A percentile compares a stretch with the other conserved stretches of the same genome.
Evolutionary conservation across 2,888 invertebrate species (phyloP).

Genomic region (Papilio demoleus): DNA sequence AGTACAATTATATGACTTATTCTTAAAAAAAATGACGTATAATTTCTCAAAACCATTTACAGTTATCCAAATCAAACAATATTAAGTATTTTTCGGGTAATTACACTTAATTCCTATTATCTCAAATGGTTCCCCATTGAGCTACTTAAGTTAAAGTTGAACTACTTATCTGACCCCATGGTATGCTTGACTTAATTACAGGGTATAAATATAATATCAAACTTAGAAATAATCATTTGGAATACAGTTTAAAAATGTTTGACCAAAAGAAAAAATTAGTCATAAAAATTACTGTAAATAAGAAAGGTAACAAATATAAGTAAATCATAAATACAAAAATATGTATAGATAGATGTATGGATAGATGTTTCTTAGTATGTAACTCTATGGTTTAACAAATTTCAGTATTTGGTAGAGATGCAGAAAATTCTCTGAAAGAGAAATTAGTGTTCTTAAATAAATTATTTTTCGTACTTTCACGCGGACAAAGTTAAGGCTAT

Average conservation of each 20-base stretch:
- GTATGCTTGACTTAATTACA: neutral
- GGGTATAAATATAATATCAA: neutral
- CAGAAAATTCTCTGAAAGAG: too few species aligned
- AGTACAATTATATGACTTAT: too few species aligned
- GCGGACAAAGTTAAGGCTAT: too few species aligned
- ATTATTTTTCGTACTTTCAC: too few species aligned
- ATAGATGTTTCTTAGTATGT: too few species aligned
- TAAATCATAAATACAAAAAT: too few species aligned
- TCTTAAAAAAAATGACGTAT: neutral
- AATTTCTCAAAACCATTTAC: neutral
- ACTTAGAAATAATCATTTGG: neutral
- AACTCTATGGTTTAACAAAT: too few species aligned
- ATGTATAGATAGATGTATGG: too few species aligned
- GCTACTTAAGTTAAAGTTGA: conserved; percentile 1
- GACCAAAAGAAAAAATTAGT: neutral
- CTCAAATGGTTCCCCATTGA: conserved; percentile 1
- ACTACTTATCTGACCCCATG: neutral
- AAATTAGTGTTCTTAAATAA: too few species aligned
- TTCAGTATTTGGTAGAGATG: too few species aligned
- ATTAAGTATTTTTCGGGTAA: neutral
- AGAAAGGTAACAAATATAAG: too few species aligned
- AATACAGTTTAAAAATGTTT: neutral
- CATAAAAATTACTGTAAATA: too few species aligned
- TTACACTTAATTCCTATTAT: neutral
- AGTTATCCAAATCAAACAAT: neutral